A percentile compares a stretch with the other conserved stretches of the same genome.
Evolutionary conservation across 2,797 vertebrate species (phyloP).

Genomic region (Leptodactylus fallax): DNA sequence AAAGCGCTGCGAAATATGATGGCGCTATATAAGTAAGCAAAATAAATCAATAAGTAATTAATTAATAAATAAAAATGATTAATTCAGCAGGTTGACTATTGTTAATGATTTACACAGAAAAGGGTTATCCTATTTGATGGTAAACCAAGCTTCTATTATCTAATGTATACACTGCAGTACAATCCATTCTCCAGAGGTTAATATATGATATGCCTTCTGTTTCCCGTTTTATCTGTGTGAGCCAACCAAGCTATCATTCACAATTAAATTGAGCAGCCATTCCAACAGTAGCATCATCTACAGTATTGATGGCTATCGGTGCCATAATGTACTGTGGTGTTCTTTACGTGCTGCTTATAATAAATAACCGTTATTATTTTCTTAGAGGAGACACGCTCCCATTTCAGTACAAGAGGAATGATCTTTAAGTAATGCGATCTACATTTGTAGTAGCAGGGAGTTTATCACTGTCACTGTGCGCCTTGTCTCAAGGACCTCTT

Average conservation of each 20-base stretch:
- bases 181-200: conserved; percentile 32
- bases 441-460: conserved; percentile 34
- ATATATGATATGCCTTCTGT: not conserved
- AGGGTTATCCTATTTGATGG: not conserved
- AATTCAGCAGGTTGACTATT: not conserved
- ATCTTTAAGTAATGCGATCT: conserved; percentile 44
- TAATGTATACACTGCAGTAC: not conserved
- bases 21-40: not conserved
- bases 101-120: not conserved
- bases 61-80: too few relatives aligned
- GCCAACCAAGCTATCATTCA: conserved; percentile 29
- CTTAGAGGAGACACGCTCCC: not conserved
- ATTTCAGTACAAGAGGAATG: conserved; percentile 18
- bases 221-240: conserved; percentile 12
- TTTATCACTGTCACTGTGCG: conserved; percentile 49
- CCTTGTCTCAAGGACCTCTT: conserved; percentile 57
- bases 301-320: conserved; percentile 22
- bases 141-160: not conserved
- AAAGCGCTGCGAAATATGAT: too few relatives aligned
- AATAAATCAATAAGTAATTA: too few relatives aligned
- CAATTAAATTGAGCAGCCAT: conserved; percentile 35
- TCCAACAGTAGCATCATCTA: not conserved
- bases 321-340: conserved; percentile 25
- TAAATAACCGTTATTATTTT: conserved; percentile 48
- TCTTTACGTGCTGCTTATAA: conserved; percentile 19